These are phyloP conservation scores for Cepphus grylle DNA, from an alignment of 2,113 vertebrate genomes.

Conservation along the genomic window DNA sequence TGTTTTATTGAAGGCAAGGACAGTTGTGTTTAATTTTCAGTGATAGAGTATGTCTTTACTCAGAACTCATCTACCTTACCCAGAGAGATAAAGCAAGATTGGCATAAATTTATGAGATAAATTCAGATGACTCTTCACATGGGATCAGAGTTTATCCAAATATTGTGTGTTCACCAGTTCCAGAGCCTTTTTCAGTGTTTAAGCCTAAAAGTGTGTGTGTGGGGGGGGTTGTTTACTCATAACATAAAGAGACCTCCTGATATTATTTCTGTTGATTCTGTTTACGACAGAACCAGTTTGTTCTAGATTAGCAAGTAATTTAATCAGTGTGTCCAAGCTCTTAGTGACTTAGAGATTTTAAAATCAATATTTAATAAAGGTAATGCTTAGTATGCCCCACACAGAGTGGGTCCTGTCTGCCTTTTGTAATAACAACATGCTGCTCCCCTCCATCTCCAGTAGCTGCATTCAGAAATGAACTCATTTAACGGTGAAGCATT, in stretches of 20 bases:
- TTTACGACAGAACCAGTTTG: conserved; percentile 66
- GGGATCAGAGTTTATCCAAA: neutral
- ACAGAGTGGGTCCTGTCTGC: conserved; percentile 12
- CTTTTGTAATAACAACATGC: neutral
- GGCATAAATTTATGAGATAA: conserved; percentile 9
- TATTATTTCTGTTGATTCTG: conserved; percentile 60
- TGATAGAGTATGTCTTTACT: neutral
- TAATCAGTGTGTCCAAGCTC: conserved; percentile 71
- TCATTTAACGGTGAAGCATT: neutral
- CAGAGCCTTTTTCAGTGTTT: neutral
- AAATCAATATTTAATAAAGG: conserved; percentile 83
- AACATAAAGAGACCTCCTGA: conserved; percentile 10
- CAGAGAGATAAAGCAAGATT: neutral
- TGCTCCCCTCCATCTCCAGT: neutral
- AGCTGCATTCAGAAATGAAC: neutral
- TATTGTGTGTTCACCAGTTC: neutral
- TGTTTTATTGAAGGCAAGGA: neutral
- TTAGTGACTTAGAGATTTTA: conserved; percentile 68
- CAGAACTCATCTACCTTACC: neutral
- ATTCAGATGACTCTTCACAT: neutral
- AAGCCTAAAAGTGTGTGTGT: neutral
- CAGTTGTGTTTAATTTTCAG: neutral
- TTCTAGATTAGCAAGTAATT: conserved; percentile 70
- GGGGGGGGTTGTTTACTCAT: conserved; percentile 2
- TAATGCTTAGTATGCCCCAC: conserved; percentile 66